These are phyloP conservation scores for Tenrec ecaudatus DNA, from an alignment of 2,113 vertebrate genomes.

Conservation along the genomic window DNA sequence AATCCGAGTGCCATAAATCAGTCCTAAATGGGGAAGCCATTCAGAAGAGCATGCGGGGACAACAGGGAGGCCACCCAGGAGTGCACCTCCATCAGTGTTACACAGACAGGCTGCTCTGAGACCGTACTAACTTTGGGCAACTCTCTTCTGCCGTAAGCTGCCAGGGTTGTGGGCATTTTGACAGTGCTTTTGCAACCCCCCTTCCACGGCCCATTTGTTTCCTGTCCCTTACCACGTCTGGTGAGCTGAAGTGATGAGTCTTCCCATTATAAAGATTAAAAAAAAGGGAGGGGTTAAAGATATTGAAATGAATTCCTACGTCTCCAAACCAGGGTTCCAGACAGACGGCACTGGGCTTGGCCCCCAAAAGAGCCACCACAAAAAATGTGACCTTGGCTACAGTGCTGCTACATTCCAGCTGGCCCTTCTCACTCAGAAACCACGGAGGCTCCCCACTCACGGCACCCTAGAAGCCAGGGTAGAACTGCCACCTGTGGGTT, in stretches of 20 bases:
- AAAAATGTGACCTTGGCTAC: background rate
- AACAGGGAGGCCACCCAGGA: background rate
- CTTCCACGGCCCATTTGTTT: background rate
- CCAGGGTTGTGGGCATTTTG: background rate
- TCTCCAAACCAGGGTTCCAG: background rate
- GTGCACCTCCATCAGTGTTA: background rate
- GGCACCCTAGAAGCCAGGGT: no score
- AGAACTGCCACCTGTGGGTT: no score
- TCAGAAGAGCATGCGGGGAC: background rate
- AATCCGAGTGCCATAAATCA: background rate
- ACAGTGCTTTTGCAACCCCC: background rate
- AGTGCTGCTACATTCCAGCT: background rate
- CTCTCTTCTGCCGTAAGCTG: background rate
- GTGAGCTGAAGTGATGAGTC: background rate
- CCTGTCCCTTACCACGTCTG: background rate
- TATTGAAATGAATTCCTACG: background rate
- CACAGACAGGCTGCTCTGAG: background rate
- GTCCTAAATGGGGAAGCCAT: background rate
- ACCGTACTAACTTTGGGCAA: background rate
- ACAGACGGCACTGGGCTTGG: fast-evolving
- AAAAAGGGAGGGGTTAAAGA: background rate
- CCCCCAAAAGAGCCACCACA: background rate
- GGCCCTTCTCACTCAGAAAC: background rate
- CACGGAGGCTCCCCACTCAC: no score
- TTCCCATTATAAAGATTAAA: background rate